Base-by-base conservation (phyloP, 2,797 vertebrate species). In the Molothrus aeneus region DNA sequence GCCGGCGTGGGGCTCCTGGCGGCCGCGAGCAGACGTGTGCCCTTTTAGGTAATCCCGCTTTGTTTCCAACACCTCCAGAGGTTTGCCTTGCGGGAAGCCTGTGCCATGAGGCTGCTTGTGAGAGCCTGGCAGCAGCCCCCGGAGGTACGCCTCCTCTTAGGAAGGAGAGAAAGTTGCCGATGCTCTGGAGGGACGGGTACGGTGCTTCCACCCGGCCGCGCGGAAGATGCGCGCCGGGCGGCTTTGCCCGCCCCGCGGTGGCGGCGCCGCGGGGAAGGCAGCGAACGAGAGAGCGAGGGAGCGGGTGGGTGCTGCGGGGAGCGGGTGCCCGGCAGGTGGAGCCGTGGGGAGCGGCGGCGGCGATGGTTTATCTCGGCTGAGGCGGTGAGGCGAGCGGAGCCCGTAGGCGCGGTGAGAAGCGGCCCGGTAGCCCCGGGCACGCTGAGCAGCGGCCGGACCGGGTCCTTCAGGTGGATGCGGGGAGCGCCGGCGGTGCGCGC, bases 261-360 rank as follows among this genome's bases (percentile, higher is more conserved):
- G 59, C 40, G 21, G 66, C 15, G 20, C 54, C n/a, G 26, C n/a
- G 7, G 36, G 24, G 48, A 29, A 13, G 18, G 59, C 20, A 11
- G 34, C 24, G 51, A 19, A 15, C 28, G 48, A 18, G 34, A 24
- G 51, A 19, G 15, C 28, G 48, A 18, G 14, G 28, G 45, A 10
- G 13, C 42, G 42, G 31, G 42, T 17, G n/a, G 64, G 64, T 13
- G 82, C 78, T 34, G 66, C 15, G 69, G 63, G 74, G 88, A 24
- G 43, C 66, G 72, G 88, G 34, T 14, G 60, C 72, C 93, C 90
- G 92, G 84, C 92, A 96, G 91, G 86, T 94, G 91, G 88, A 93
- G 95, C 95, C 82, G 86, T 80, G 38, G 51, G 77, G 34, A 91
- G 74, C n/a, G n/a, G n/a, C 28, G 45, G 40, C 61, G 9, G 32